Conservation (phyloP, 1,140 invertebrate genomes). For the Heliothis subflexa region DNA sequence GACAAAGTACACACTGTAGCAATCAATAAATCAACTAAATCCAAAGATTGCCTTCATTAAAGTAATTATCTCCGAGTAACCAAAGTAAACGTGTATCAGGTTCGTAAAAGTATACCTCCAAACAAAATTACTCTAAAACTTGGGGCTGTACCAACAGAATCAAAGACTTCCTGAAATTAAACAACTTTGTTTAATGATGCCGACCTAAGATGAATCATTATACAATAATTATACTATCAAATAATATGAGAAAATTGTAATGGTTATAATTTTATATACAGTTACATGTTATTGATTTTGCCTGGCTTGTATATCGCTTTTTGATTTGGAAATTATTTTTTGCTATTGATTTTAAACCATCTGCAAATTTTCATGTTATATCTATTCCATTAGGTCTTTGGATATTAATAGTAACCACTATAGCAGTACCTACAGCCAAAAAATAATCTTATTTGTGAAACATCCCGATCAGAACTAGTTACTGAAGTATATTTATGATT, state of each 20-base stretch:
- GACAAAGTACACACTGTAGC: conserved; percentile 11
- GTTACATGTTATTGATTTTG: conserved; percentile 38
- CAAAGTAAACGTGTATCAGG: conserved; percentile 20
- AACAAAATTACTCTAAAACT: conserved; percentile 33
- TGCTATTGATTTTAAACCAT: background rate
- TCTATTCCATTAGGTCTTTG: no score
- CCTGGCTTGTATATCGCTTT: background rate
- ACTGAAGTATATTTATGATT: no score
- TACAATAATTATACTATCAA: conserved; percentile 64
- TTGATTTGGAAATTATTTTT: background rate
- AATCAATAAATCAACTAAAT: conserved; percentile 28
- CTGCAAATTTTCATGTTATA: background rate
- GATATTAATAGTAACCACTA: no score
- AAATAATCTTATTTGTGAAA: no score
- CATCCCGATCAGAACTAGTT: no score
- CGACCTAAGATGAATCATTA: conserved; percentile 46
- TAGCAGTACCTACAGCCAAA: no score
- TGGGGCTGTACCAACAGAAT: conserved; percentile 2
- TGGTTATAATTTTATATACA: conserved; percentile 27
- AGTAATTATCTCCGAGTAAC: conserved; percentile 24
- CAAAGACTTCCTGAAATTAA: conserved; percentile 46
- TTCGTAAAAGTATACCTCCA: conserved; percentile 22
- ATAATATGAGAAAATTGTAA: conserved; percentile 57
- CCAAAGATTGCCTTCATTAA: conserved; percentile 31
- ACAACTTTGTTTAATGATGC: conserved; percentile 43